Percentiles rank a stretch among this genome's conserved stretches.
phyloP scores from a whole-genome alignment of 2,113 vertebrate species.

The Zeus faber region DNA sequence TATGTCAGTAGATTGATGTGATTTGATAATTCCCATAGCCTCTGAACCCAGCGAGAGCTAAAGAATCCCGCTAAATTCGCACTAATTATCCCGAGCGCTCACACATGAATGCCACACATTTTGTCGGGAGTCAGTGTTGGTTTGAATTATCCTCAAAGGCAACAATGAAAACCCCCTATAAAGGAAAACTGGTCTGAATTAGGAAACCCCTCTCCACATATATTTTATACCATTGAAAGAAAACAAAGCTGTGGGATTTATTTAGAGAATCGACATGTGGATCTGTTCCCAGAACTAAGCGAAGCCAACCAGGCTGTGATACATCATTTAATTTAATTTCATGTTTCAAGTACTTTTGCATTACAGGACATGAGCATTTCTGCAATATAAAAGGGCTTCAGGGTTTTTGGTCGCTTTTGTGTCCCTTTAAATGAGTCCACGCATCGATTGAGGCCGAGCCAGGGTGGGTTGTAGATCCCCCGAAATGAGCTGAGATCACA shows the following conservation, averaged over 20 bases:
- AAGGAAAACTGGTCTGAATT: slow-evolving; percentile 9
- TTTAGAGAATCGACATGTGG: slow-evolving; percentile 4
- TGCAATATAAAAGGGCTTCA: slow-evolving; percentile 3
- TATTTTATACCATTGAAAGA: slow-evolving; percentile 7
- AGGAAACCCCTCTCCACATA: slow-evolving; percentile 20
- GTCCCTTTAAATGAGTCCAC: slow-evolving; percentile 3
- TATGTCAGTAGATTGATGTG: slow-evolving; percentile 52
- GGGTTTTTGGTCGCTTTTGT: accelerated
- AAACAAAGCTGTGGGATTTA: background rate
- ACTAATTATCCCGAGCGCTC: slow-evolving; percentile 34
- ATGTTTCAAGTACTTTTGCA: background rate
- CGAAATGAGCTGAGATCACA: background rate
- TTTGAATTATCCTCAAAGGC: slow-evolving; percentile 44
- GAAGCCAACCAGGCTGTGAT: no score
- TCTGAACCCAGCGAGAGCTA: slow-evolving; percentile 29
- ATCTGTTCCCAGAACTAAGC: slow-evolving; percentile 15
- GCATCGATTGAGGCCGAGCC: no score
- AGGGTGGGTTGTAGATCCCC: no score
- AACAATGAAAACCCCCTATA: slow-evolving; percentile 24
- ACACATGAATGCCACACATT: slow-evolving; percentile 38
- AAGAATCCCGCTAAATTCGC: slow-evolving; percentile 11
- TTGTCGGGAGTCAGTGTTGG: slow-evolving; percentile 39
- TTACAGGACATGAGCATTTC: background rate
- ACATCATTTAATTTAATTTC: no score
- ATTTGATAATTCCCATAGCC: slow-evolving; percentile 65